Percentiles rank a stretch among this genome's conserved stretches.
Evolutionary conservation across 1,140 invertebrate genomes (phyloP).

Genomic region (Heliconius hewitsoni): DNA sequence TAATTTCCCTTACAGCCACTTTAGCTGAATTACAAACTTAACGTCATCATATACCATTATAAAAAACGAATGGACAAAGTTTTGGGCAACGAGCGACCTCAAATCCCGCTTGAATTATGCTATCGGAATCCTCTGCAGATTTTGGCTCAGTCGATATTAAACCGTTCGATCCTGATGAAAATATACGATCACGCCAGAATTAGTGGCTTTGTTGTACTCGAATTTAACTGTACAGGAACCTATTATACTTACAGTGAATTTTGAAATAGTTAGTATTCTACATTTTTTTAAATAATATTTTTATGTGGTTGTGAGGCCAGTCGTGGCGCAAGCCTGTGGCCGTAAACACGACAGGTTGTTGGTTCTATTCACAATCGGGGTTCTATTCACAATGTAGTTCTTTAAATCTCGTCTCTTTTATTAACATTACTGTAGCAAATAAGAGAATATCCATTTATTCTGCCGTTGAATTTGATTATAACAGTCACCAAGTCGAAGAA

Average conservation of each 20-base stretch:
- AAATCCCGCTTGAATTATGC: constrained; percentile 46
- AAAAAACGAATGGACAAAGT: constrained; percentile 42
- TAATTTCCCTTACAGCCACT: constrained; percentile 22
- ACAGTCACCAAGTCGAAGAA: constrained; percentile 37
- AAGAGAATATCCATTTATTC: background rate
- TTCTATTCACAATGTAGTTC: background rate
- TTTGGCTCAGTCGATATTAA: constrained; percentile 44
- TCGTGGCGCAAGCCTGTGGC: too few relatives aligned
- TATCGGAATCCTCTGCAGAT: constrained; percentile 42
- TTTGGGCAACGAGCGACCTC: constrained; percentile 38
- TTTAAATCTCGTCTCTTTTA: background rate
- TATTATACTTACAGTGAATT: background rate
- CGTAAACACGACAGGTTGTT: too few relatives aligned
- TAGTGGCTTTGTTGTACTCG: constrained; percentile 37
- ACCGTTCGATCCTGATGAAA: constrained; percentile 45
- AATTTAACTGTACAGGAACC: constrained; percentile 19
- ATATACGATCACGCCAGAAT: constrained; percentile 41
- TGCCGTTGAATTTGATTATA: background rate
- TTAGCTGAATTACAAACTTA: constrained; percentile 32
- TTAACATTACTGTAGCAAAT: background rate
- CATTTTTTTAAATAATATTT: too few relatives aligned
- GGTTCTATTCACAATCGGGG: too few relatives aligned
- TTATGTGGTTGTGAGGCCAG: too few relatives aligned
- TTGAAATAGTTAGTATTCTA: background rate
- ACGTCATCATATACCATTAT: constrained; percentile 36